phyloP scores from a whole-genome alignment of 92 coral and sea anemone genomes.

The Heliopora coerulea region DNA sequence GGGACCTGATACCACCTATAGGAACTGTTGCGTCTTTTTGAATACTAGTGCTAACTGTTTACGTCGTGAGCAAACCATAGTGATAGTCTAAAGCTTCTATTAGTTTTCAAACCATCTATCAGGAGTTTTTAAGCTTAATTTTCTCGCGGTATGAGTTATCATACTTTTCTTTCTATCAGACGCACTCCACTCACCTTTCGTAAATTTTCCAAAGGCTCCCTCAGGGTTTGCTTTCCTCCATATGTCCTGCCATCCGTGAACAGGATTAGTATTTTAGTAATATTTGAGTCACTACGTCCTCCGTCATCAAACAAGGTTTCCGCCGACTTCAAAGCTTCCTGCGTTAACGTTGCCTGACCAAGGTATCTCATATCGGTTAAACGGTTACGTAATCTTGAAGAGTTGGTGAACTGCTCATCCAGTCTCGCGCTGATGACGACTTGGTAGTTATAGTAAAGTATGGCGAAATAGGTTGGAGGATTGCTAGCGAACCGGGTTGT shows the following conservation, averaged over 20 bases:
- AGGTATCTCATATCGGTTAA: constrained; percentile 20
- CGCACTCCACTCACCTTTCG: constrained; percentile 56
- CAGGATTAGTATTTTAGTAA: constrained; percentile 46
- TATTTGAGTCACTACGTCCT: constrained; percentile 33
- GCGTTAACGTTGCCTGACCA: constrained; percentile 36
- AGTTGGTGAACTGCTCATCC: constrained; percentile 9
- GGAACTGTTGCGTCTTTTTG: too few relatives aligned
- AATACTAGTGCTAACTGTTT: too few relatives aligned
- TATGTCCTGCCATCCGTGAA: constrained; percentile 58
- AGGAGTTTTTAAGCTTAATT: too few relatives aligned
- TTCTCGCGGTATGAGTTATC: too few relatives aligned
- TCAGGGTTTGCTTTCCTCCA: constrained; percentile 45
- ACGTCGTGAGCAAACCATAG: too few relatives aligned
- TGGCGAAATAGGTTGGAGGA: constrained; percentile 19
- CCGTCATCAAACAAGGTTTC: constrained; percentile 34
- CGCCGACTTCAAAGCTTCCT: constrained; percentile 34
- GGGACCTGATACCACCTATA: too few relatives aligned
- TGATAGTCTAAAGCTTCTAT: too few relatives aligned
- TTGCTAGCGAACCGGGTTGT: constrained; percentile 38
- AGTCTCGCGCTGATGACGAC: constrained; percentile 13
- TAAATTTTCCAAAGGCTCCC: constrained; percentile 42
- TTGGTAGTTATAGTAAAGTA: constrained; percentile 22
- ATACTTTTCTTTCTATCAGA: too few relatives aligned
- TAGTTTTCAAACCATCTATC: too few relatives aligned
- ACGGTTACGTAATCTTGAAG: constrained; percentile 20